Evolutionary conservation across 2,888 invertebrate species (phyloP).

Genomic region (Hydropsyche betteni): DNA sequence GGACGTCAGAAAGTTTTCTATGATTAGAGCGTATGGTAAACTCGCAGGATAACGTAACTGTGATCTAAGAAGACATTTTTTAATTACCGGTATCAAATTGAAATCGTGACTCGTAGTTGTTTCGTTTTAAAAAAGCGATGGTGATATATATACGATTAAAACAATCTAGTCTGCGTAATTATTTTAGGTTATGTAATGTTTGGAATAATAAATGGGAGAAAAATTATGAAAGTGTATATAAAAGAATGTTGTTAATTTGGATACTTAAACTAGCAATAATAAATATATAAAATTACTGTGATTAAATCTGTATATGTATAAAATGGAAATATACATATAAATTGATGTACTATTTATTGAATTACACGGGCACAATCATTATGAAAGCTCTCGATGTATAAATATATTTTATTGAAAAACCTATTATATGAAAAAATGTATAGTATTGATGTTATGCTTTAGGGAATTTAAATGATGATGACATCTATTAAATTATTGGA

Average conservation of each 20-base stretch:
- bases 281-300: conserved; percentile 44
- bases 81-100: conserved; percentile 11
- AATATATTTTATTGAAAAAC: conserved; percentile 28
- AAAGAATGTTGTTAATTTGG: conserved; percentile 36
- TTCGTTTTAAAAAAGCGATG: conserved; percentile 29
- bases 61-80: conserved; percentile 60
- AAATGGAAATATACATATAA: conserved; percentile 8
- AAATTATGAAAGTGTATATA: conserved; percentile 14
- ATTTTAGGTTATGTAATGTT: background rate
- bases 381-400: conserved; percentile 26
- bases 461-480: conserved; percentile 23
- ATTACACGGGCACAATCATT: conserved; percentile 26
- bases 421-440: background rate
- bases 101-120: background rate
- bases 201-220: too few relatives aligned
- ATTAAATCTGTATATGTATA: conserved; percentile 32
- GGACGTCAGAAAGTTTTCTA: conserved; percentile 70
- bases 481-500: conserved; percentile 5
- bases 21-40: conserved; percentile 67
- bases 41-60: conserved; percentile 64
- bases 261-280: conserved; percentile 46
- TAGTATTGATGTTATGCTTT: conserved; percentile 37
- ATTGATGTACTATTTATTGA: conserved; percentile 31
- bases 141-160: conserved; percentile 33
- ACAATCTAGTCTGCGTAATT: conserved; percentile 36